These are phyloP conservation scores for Chondrilla cf. caribensis DNA, from an alignment of 37 sponge, comb jelly and placozoan genomes.

Conservation along the genomic window DNA sequence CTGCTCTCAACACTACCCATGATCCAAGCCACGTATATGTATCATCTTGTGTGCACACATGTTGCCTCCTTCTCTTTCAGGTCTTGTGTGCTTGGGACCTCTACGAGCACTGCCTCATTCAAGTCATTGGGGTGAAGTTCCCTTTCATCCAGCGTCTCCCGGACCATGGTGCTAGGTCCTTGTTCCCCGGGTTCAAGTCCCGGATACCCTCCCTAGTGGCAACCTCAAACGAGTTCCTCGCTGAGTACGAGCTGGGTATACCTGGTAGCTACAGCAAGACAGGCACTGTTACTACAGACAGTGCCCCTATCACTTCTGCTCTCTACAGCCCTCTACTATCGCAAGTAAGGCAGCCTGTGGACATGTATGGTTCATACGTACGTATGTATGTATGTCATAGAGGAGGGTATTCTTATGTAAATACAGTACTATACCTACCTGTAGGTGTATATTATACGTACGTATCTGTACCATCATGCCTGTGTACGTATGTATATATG, in stretches of 20 bases:
- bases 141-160: conserved; percentile 81
- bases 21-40: background rate
- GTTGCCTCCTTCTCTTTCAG: conserved; percentile 27
- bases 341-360: background rate
- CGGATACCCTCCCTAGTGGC: conserved; percentile 41
- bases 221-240: conserved; percentile 78
- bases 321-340: conserved; percentile 13
- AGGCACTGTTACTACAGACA: conserved; percentile 19
- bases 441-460: too few species aligned
- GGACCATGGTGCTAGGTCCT: conserved; percentile 63
- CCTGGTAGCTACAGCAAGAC: conserved; percentile 5
- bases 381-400: background rate
- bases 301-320: conserved; percentile 26
- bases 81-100: conserved; percentile 79
- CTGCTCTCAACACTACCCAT: background rate
- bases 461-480: too few species aligned
- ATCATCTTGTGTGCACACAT: background rate
- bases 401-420: too few species aligned
- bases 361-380: background rate
- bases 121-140: conserved; percentile 72
- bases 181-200: conserved; percentile 32
- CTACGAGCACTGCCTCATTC: conserved; percentile 75
- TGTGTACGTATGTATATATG: background rate
- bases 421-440: background rate
- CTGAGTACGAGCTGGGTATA: conserved; percentile 51